Evolutionary conservation across 1,140 invertebrate species (phyloP), one percentile per base, ranked within the genome.

Genomic region (Cryptotermes secundus): DNA sequence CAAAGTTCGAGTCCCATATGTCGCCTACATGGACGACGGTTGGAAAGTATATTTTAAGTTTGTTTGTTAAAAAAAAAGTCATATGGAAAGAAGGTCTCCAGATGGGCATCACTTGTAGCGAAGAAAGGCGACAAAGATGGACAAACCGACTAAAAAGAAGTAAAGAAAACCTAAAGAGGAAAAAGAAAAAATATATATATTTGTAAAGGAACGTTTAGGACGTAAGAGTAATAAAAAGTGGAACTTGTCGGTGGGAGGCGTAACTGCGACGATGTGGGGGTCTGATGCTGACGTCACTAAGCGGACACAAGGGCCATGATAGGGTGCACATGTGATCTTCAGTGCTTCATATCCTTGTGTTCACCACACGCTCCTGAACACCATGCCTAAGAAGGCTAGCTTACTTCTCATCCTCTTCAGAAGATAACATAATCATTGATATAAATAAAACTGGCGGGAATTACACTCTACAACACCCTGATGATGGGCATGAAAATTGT

Each of bases 1-100:
- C 59, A 72, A 72, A 72, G 59, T 72, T 72, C 59, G 59, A 72
- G 59, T 31, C 59, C 59, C 59, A 72, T 31, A 72, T 72, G 59
- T 72, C 59, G 59, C 59, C 59, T 31, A 2, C n/a, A 31, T 31
- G 59, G 59, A 72, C 59, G 59, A 7, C n/a, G 59, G 59, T 31
- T 72, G 26, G 59, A 72, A 31, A n/a, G 59, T 72, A 31, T 72
- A 72, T 31, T 72, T 31, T 72, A 72, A 72, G 59, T n/a, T 72
- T 72, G 59, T 72, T 72, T 72, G 59, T 72, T 14, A 26, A 72
- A 31, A 72, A n/a, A 31, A 72, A 31, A 72, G 26, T 6, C 26
- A 26, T 31, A 16, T 72, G 59, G 26, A 72, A 72, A 72, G 59
- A 72, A 72, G 59, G n/a, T 72, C 59, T n/a, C 26, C 59, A 72